These are phyloP conservation scores for Micromesistius poutassou DNA, from an alignment of 2,797 vertebrate genomes.

Conservation along the genomic window DNA sequence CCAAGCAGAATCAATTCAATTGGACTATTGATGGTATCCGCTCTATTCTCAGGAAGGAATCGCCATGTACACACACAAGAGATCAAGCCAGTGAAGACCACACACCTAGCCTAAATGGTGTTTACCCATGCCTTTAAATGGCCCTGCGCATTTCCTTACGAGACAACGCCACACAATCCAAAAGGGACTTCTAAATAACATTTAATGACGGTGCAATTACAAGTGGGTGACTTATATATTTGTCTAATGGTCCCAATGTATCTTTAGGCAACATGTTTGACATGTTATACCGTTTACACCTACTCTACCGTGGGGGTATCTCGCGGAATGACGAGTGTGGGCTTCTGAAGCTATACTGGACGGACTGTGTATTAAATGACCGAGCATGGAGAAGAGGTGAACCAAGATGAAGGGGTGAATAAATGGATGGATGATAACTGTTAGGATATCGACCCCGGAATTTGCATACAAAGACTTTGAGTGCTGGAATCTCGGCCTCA, in stretches of 20 bases:
- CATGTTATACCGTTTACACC: conserved; percentile 22
- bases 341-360: neutral
- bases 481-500: neutral
- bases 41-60: conserved; percentile 13
- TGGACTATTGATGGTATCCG: neutral
- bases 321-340: neutral
- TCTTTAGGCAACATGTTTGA: conserved; percentile 71
- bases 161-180: conserved; percentile 75
- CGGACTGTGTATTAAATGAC: neutral
- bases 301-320: neutral
- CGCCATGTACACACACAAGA: conserved; percentile 26
- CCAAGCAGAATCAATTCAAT: neutral
- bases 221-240: conserved; percentile 71
- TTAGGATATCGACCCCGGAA: neutral
- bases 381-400: neutral
- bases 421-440: neutral
- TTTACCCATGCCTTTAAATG: conserved; percentile 71
- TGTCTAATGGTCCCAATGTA: conserved; percentile 73
- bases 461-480: neutral
- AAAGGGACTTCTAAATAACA: conserved; percentile 79
- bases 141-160: conserved; percentile 75
- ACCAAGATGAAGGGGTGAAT: neutral
- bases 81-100: conserved; percentile 68
- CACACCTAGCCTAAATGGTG: conserved; percentile 75
- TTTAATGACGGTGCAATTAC: conserved; percentile 85